These are phyloP conservation scores for Maccullochella peelii DNA, from an alignment of 2,113 vertebrate genomes.

Conservation along the genomic window DNA sequence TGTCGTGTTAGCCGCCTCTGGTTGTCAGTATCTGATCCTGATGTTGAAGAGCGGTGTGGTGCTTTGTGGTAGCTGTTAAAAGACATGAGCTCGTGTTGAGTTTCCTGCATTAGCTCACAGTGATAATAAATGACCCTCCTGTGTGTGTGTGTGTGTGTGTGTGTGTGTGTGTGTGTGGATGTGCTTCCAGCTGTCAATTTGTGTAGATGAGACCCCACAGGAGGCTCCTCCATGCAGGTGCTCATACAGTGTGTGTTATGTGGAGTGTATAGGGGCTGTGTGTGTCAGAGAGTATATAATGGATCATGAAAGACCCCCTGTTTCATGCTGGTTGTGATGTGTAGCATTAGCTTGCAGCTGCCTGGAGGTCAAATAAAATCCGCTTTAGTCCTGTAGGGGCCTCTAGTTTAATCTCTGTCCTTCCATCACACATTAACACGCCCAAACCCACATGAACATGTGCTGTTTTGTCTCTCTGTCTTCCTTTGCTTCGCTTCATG, in stretches of 20 bases:
- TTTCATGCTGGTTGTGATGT: constrained; percentile 47
- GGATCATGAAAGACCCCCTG: constrained; percentile 34
- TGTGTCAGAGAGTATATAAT: constrained; percentile 29
- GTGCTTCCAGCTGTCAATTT: constrained; percentile 43
- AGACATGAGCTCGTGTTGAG: constrained; percentile 26
- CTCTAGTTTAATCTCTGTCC: constrained; percentile 29
- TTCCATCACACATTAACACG: constrained; percentile 51
- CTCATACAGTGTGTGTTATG: constrained; percentile 17
- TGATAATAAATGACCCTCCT: constrained; percentile 42
- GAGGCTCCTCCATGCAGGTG: constrained; percentile 58
- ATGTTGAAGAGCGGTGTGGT: neutral
- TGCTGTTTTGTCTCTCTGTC: constrained; percentile 83
- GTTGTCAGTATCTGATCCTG: neutral
- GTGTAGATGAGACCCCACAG: constrained; percentile 59
- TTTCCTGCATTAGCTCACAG: constrained; percentile 54
- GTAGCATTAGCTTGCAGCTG: constrained; percentile 50
- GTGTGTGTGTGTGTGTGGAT: neutral
- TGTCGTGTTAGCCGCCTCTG: constrained; percentile 18
- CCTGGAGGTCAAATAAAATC: constrained; percentile 19
- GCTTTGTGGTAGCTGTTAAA: constrained; percentile 32
- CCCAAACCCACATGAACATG: constrained; percentile 71
- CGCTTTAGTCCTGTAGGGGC: neutral
- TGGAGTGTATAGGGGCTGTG: constrained; percentile 44
- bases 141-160: constrained; percentile 3
- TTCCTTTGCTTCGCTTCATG: constrained; percentile 88